phyloP scores from a whole-genome alignment of 2,797 vertebrate genomes.

The Meda fulgida region DNA sequence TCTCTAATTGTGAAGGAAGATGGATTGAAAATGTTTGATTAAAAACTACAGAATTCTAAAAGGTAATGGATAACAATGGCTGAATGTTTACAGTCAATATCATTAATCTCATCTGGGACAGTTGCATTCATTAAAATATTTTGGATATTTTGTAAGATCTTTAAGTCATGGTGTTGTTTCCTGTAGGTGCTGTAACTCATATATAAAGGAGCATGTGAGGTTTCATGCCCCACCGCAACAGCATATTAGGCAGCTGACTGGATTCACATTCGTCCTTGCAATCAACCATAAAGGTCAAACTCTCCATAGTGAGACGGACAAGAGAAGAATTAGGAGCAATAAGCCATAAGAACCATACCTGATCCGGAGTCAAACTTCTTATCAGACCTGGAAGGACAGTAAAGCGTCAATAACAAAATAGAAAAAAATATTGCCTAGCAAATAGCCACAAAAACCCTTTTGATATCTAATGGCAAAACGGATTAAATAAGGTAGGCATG shows the following conservation, averaged over 20 bases:
- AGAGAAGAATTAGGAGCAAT: slow-evolving; percentile 8
- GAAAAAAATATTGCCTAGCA: neutral
- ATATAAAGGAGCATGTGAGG: slow-evolving; percentile 60
- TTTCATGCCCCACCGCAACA: slow-evolving; percentile 42
- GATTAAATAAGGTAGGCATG: neutral
- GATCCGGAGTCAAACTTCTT: slow-evolving; percentile 97
- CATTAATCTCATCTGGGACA: slow-evolving; percentile 70
- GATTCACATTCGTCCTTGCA: slow-evolving; percentile 55
- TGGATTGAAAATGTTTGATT: slow-evolving; percentile 29
- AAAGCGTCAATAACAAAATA: slow-evolving; percentile 24
- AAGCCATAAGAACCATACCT: slow-evolving; percentile 80
- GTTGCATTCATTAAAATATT: slow-evolving; percentile 75
- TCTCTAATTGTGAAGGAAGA: slow-evolving; percentile 52
- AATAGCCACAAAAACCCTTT: neutral
- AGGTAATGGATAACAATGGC: slow-evolving; percentile 71
- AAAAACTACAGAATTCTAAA: slow-evolving; percentile 57
- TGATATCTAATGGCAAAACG: neutral
- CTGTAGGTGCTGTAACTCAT: slow-evolving; percentile 64
- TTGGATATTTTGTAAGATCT: slow-evolving; percentile 76
- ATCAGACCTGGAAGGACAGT: slow-evolving; percentile 85
- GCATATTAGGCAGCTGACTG: slow-evolving; percentile 56
- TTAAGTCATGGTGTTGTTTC: slow-evolving; percentile 69
- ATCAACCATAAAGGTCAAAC: slow-evolving; percentile 62
- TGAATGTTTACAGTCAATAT: slow-evolving; percentile 69
- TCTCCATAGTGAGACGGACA: slow-evolving; percentile 33